phyloP scores from a whole-genome alignment of 2,113 vertebrate species.

The Smithornis capensis region DNA sequence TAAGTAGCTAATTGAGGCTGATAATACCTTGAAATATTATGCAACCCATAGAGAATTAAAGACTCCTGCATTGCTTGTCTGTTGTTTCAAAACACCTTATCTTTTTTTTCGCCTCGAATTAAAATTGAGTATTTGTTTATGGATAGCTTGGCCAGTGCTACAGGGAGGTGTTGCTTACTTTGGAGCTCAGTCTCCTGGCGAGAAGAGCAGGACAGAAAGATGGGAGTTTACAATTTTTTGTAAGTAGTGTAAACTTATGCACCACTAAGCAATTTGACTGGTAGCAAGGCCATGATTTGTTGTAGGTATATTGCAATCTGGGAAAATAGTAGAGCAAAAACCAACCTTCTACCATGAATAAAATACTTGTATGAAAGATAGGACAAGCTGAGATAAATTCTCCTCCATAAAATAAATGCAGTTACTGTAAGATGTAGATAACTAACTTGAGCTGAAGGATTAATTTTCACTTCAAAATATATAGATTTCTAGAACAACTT shows the following conservation, averaged over 20 bases:
- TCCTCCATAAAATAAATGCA: not conserved
- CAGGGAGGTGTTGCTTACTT: not conserved
- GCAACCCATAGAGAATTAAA: not conserved
- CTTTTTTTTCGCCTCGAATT: not conserved
- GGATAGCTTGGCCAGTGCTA: not conserved
- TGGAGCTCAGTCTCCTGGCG: not conserved
- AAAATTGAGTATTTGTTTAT: not conserved
- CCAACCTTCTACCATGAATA: fast-evolving
- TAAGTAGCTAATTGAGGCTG: slow-evolving; percentile 7
- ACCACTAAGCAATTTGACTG: not conserved
- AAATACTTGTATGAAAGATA: not conserved
- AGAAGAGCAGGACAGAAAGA: not conserved
- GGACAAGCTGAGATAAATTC: not conserved
- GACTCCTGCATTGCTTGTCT: slow-evolving; percentile 19
- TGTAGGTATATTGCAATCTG: not conserved
- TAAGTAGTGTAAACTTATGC: not conserved
- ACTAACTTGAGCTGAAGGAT: not conserved
- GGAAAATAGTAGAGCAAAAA: not conserved
- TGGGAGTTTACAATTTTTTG: not conserved
- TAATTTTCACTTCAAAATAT: not conserved
- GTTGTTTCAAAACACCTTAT: slow-evolving; percentile 11
- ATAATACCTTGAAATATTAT: not conserved
- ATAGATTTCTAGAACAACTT: not conserved
- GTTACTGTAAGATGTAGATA: not conserved
- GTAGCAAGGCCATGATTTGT: not conserved